Base-by-base conservation (phyloP, 2,797 vertebrate species). In the Oreochromis mossambicus region DNA sequence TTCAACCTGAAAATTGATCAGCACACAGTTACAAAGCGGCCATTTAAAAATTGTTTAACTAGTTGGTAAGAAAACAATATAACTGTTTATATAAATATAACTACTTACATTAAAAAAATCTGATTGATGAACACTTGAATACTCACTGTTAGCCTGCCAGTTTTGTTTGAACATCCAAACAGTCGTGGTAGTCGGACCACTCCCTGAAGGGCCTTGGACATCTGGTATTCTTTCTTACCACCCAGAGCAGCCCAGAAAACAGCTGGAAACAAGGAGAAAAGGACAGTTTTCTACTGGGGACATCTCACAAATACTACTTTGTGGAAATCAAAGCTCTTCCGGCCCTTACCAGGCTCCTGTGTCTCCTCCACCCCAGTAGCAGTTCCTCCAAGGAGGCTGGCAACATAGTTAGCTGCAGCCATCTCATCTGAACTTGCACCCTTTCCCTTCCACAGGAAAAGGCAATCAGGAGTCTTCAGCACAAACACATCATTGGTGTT, bases 401-500 rank as follows among this genome's bases (percentile, higher is more conserved):
- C 86, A 19, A 97, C 91, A 3, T 94, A 78, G 48, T 95, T 86
- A 6, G 95, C 96, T 41, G 95, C 92, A 14, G 43, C 21, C 70
- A 89, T 19, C 83, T 97, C 96, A 78, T 94, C 95, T 0, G 83
- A 66, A 6, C 81, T 92, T 9, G 93, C 91, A 6, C 95, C 97
- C 14, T 87, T 85, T 12, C 97, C 97, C 51, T 80, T 94, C 97
- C 97, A 97, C 46, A 94, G 3, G n/a, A 84, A 94, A 54, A 89
- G 2, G 11, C 80, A 75, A 0, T 80, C 9, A 2, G 91, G 55
- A 12, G 77, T 29, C 88, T 96, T 97, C 88, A 97, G 91, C 88
- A 97, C 95, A 90, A 97, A 97, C 63, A 93, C 85, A 13, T 97
- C 97, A 3, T 96, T 97, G 48, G 95, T 95, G 93, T 97, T 97